A percentile compares a stretch with the other conserved stretches of the same genome.
These are phyloP conservation scores for Semicossyphus pulcher DNA, from an alignment of 2,113 vertebrate species.

Conservation along the genomic window DNA sequence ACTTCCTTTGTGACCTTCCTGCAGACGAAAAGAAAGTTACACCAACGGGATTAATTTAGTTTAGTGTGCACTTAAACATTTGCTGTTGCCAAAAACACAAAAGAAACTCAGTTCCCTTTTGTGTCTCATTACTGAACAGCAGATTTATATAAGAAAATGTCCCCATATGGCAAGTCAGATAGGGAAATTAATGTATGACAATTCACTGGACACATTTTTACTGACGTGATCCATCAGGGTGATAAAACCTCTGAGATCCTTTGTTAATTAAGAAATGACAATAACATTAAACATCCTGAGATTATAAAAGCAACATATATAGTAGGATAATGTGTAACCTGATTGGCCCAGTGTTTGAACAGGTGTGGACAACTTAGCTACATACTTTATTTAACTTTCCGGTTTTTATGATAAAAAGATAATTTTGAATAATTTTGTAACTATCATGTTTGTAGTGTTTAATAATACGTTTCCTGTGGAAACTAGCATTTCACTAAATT, in stretches of 20 bases:
- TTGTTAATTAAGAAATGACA: not conserved
- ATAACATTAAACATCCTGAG: not conserved
- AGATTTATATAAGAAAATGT: not conserved
- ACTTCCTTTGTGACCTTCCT: conserved; percentile 20
- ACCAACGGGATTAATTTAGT: not conserved
- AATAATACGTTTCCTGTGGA: no score
- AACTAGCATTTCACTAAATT: no score
- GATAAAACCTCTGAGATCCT: not conserved
- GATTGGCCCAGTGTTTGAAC: not conserved
- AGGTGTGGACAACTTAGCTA: not conserved
- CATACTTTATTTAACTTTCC: not conserved
- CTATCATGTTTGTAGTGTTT: no score
- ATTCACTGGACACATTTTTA: not conserved
- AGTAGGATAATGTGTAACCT: not conserved
- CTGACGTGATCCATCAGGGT: not conserved
- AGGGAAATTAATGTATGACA: not conserved
- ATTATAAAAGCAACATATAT: not conserved
- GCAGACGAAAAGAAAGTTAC: not conserved
- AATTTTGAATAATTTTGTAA: no score
- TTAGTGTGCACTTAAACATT: conserved; percentile 6
- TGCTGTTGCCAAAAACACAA: conserved; percentile 5
- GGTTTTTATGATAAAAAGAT: not conserved
- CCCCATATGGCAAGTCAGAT: conserved; percentile 4
- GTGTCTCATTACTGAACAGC: conserved; percentile 13
- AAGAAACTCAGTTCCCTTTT: not conserved